Conservation (phyloP, 2,888 invertebrate species). For the Lithophane semibrunnea region DNA sequence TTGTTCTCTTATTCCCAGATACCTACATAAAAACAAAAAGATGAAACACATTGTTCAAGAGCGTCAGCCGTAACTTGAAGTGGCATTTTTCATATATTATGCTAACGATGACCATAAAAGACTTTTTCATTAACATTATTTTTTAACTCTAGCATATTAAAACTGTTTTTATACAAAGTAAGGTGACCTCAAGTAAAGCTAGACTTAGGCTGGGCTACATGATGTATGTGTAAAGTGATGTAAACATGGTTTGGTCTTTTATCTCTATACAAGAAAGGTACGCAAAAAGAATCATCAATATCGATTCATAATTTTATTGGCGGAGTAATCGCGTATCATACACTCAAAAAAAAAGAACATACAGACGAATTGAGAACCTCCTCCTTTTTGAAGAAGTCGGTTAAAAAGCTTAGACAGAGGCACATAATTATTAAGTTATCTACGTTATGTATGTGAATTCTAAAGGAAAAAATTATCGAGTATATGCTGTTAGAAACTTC, state of each 20-base stretch:
- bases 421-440: neutral
- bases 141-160: slow-evolving; percentile 25
- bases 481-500: too few relatives aligned
- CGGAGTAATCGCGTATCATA: too few relatives aligned
- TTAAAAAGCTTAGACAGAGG: too few relatives aligned
- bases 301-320: too few relatives aligned
- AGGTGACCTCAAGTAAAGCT: slow-evolving; percentile 21
- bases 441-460: neutral
- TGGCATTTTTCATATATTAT: slow-evolving; percentile 55
- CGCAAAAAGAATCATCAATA: neutral
- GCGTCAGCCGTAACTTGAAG: slow-evolving; percentile 55
- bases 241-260: slow-evolving; percentile 31
- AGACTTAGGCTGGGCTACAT: neutral
- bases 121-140: slow-evolving; percentile 52
- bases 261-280: neutral
- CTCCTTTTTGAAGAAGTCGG: too few relatives aligned
- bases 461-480: too few relatives aligned
- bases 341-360: too few relatives aligned
- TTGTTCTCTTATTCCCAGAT: slow-evolving; percentile 44
- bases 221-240: slow-evolving; percentile 2
- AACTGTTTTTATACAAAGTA: slow-evolving; percentile 31
- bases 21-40: slow-evolving; percentile 53
- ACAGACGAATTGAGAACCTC: too few relatives aligned
- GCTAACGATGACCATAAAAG: slow-evolving; percentile 50
- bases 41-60: slow-evolving; percentile 48